Conservation (phyloP, 2,888 invertebrate genomes). For the Tetanocera ferruginea region DNA sequence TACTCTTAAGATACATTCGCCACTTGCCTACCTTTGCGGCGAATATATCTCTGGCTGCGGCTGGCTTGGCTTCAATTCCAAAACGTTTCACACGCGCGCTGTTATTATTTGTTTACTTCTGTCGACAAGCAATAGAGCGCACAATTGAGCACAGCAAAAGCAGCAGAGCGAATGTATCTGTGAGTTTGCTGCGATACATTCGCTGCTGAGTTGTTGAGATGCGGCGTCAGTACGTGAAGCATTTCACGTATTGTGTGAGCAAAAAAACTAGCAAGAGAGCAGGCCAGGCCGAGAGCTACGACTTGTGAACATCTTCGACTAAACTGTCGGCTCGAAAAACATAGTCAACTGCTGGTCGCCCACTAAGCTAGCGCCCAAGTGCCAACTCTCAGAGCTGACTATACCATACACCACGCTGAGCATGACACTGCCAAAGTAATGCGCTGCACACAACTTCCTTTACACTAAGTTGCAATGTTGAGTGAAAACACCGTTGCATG, state of each 20-base stretch:
- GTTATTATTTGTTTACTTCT: conserved; percentile 20
- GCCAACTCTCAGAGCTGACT: no score
- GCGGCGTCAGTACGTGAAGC: neutral
- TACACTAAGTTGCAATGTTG: neutral
- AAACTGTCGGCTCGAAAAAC: no score
- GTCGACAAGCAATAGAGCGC: neutral
- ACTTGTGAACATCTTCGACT: neutral
- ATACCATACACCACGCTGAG: neutral
- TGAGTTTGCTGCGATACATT: neutral
- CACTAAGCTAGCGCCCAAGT: no score
- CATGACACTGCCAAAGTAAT: neutral
- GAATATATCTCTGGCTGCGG: neutral
- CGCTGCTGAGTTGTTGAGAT: neutral
- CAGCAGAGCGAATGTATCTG: neutral
- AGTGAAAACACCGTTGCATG: neutral
- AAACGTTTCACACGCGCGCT: neutral
- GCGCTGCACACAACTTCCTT: neutral
- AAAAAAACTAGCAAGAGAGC: neutral
- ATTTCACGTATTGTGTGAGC: no score
- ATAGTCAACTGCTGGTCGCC: no score
- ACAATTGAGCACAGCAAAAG: neutral
- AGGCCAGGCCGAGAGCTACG: neutral
- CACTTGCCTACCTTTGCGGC: neutral
- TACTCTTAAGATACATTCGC: conserved; percentile 18
- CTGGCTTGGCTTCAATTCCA: conserved; percentile 2